A percentile compares a stretch with the other conserved stretches of the same genome.
Evolutionary conservation across 2,797 vertebrate species (phyloP).

Genomic region (Hoplostethus atlanticus): DNA sequence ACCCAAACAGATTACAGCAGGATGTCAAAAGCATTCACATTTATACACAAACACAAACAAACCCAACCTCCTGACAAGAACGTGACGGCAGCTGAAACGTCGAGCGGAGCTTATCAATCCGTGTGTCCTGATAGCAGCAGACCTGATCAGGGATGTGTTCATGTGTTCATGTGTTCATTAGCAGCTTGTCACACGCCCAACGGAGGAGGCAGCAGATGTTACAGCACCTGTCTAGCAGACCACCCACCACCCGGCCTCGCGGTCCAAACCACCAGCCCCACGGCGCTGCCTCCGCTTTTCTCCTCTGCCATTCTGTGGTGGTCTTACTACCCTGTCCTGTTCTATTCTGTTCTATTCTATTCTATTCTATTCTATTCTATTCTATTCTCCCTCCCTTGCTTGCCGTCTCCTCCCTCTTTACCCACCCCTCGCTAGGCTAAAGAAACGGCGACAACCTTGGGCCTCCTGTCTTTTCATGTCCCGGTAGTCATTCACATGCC

Average conservation of each 20-base stretch:
- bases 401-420: background rate
- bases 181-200: conserved; percentile 77
- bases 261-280: conserved; percentile 58
- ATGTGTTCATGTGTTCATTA: conserved; percentile 86
- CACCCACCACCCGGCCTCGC: conserved; percentile 75
- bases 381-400: too few species aligned
- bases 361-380: background rate
- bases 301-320: conserved; percentile 3
- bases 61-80: conserved; percentile 28
- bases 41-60: background rate
- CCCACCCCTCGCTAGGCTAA: background rate
- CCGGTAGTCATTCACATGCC: conserved; percentile 26
- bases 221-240: conserved; percentile 84
- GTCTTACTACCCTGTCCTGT: background rate
- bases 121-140: conserved; percentile 67
- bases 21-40: conserved; percentile 21
- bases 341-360: too few species aligned
- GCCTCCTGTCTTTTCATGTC: background rate
- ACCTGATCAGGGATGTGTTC: conserved; percentile 58
- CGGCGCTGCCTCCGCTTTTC: conserved; percentile 20
- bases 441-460: too few species aligned
- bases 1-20: conserved; percentile 10
- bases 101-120: conserved; percentile 65
- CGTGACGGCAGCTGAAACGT: conserved; percentile 47
- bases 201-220: conserved; percentile 86